Evolutionary conservation across 1,140 invertebrate genomes (phyloP).

Genomic region (Drosophila guanche): DNA sequence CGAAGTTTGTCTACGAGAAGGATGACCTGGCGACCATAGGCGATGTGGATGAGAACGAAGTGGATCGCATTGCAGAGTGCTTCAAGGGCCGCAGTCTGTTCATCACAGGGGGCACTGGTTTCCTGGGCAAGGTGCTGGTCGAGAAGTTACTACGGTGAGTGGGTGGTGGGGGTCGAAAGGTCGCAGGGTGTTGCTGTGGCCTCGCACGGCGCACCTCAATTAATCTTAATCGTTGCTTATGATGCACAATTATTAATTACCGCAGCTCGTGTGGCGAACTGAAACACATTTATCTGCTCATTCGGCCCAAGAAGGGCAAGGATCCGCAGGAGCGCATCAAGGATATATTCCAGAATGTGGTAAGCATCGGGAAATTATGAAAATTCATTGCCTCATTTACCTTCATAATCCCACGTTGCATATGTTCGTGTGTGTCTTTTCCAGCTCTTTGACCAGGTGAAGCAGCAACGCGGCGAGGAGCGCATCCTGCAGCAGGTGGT

Average conservation of each 20-base stretch:
- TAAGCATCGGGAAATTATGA: conserved; percentile 75
- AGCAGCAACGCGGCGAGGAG: conserved; percentile 85
- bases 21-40: conserved; percentile 65
- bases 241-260: conserved; percentile 61
- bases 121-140: conserved; percentile 94
- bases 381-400: conserved; percentile 31
- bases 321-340: conserved; percentile 88
- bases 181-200: not conserved
- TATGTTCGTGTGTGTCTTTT: conserved; percentile 14
- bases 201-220: conserved; percentile 56
- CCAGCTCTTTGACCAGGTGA: conserved; percentile 91
- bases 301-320: conserved; percentile 91
- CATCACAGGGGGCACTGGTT: conserved; percentile 90
- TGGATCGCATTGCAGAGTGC: conserved; percentile 85
- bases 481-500: conserved; percentile 87
- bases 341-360: conserved; percentile 88
- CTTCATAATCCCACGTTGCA: conserved; percentile 22
- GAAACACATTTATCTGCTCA: conserved; percentile 89
- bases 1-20: conserved; percentile 75
- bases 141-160: conserved; percentile 90
- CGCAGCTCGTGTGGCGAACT: conserved; percentile 86
- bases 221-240: conserved; percentile 62
- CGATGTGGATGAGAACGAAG: conserved; percentile 67
- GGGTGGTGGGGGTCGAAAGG: not conserved
- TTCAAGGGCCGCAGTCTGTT: conserved; percentile 85